Conservation (phyloP, 1,140 invertebrate species). For the Gonioctena quinquepunctata region DNA sequence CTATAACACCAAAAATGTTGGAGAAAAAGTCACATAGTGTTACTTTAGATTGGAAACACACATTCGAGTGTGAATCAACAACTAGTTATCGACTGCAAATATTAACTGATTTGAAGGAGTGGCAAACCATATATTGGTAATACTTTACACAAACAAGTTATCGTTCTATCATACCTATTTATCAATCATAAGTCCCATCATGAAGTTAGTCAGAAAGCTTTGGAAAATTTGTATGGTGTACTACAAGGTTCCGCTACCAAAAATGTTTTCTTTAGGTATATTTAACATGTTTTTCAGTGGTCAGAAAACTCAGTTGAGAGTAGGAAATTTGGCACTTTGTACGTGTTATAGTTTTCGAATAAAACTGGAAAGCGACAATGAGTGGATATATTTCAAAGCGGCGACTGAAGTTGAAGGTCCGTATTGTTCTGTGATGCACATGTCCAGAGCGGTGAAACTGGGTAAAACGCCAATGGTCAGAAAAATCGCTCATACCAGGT, state of each 20-base stretch:
- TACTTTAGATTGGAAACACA: constrained; percentile 16
- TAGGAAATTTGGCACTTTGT: constrained; percentile 37
- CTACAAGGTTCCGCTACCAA: too few species aligned
- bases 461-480: constrained; percentile 37
- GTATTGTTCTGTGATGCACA: constrained; percentile 38
- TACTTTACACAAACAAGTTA: too few species aligned
- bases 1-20: constrained; percentile 1
- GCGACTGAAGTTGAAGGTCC: constrained; percentile 35
- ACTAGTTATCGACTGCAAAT: constrained; percentile 28
- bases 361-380: constrained; percentile 20
- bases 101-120: constrained; percentile 28
- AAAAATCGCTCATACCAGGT: constrained; percentile 36
- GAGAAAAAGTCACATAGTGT: constrained; percentile 23
- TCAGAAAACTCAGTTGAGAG: constrained; percentile 25
- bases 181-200: too few species aligned
- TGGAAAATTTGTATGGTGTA: too few species aligned
- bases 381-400: constrained; percentile 41
- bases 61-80: background rate
- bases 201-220: too few species aligned
- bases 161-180: background rate
- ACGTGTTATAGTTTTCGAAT: constrained; percentile 43
- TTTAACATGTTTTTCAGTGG: constrained; percentile 39
- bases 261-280: too few species aligned
- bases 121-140: constrained; percentile 38
- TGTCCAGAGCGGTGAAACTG: constrained; percentile 40